Conservation (phyloP, 1,140 invertebrate species). For the Steinernema feltiae region DNA sequence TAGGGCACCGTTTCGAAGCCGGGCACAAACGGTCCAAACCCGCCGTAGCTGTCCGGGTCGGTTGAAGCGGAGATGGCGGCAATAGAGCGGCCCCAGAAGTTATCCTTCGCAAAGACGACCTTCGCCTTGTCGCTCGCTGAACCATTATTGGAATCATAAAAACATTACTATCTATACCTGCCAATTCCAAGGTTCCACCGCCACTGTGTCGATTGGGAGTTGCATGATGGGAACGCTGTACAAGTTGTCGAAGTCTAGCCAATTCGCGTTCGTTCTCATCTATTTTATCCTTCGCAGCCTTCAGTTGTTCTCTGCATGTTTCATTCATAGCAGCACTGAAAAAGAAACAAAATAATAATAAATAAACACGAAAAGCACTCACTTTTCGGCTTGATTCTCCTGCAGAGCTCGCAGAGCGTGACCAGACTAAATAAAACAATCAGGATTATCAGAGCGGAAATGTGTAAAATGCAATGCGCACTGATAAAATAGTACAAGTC, state of each 20-base stretch:
- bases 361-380: background rate
- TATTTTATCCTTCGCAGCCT: background rate
- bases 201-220: constrained; percentile 1
- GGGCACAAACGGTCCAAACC: constrained; percentile 92
- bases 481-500: no score
- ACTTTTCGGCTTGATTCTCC: no score
- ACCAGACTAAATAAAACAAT: no score
- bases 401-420: no score
- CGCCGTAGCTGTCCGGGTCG: constrained; percentile 75
- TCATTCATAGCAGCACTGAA: background rate
- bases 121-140: constrained; percentile 80
- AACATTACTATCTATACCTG: background rate
- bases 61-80: constrained; percentile 87
- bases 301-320: background rate
- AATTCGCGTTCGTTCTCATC: background rate
- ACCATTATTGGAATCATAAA: constrained; percentile 69
- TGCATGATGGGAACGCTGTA: background rate
- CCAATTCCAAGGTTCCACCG: background rate
- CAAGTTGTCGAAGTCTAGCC: background rate
- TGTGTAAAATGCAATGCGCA: no score
- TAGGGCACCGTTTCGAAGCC: constrained; percentile 83
- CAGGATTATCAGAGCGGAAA: no score
- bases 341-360: background rate
- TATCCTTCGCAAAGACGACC: constrained; percentile 85
- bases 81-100: constrained; percentile 95